Conservation (phyloP, 2,113 vertebrate genomes). For the Alexandromys fortis region DNA sequence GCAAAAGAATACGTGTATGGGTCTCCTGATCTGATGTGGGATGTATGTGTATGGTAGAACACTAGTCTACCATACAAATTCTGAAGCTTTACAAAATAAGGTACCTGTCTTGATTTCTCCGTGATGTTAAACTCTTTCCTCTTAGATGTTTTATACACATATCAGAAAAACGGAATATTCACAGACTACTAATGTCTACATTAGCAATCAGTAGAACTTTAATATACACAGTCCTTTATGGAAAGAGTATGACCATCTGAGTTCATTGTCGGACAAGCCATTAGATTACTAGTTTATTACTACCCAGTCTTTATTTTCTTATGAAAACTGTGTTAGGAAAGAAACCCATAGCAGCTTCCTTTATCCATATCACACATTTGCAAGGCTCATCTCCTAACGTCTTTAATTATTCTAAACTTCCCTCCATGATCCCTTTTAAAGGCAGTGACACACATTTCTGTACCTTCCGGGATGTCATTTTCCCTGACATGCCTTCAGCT, state of each 20-base stretch:
- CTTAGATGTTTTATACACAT: neutral
- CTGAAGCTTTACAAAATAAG: neutral
- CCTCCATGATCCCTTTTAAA: constrained; percentile 73
- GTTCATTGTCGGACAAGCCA: neutral
- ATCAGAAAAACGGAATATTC: constrained; percentile 3
- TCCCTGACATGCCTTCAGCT: constrained; percentile 80
- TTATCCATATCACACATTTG: constrained; percentile 18
- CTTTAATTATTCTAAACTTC: constrained; percentile 73
- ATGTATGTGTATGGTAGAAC: neutral
- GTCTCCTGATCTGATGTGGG: neutral
- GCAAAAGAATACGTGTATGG: too few species aligned
- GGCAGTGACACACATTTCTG: constrained; percentile 70
- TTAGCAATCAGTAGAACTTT: neutral
- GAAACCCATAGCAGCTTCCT: constrained; percentile 3
- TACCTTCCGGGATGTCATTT: constrained; percentile 73
- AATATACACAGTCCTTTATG: neutral
- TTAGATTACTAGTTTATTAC: neutral
- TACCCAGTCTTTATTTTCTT: constrained; percentile 16
- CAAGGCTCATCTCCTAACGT: constrained; percentile 13
- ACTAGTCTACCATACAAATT: neutral
- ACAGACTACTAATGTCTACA: neutral
- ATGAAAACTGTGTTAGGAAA: neutral
- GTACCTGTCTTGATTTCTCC: constrained; percentile 12
- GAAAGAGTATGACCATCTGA: neutral
- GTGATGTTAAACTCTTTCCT: neutral